Conservation (phyloP, 2,797 vertebrate species). For the Enteromius paludinosus region DNA sequence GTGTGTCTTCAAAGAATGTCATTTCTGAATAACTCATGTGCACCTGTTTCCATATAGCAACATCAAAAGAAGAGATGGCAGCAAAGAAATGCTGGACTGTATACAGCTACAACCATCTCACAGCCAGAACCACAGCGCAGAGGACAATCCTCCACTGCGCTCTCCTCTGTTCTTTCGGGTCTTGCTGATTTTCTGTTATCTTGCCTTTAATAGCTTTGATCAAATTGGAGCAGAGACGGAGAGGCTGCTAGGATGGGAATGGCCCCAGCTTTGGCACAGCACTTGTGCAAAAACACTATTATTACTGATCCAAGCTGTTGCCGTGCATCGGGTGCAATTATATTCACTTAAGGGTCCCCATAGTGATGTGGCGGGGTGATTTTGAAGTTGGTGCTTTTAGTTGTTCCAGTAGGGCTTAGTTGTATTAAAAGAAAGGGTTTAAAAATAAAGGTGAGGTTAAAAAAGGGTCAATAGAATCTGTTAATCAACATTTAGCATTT, state of each 20-base stretch:
- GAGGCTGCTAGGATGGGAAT: conserved; percentile 59
- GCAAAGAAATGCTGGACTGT: conserved; percentile 26
- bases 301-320: conserved; percentile 57
- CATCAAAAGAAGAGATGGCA: conserved; percentile 50
- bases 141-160: conserved; percentile 32
- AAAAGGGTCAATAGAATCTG: neutral
- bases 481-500: neutral
- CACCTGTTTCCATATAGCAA: conserved; percentile 36
- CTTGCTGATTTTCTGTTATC: conserved; percentile 59
- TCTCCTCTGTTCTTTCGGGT: conserved; percentile 55
- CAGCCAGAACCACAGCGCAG: conserved; percentile 14
- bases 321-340: conserved; percentile 61
- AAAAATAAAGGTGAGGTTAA: conserved; percentile 28
- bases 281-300: conserved; percentile 59
- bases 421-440: conserved; percentile 30
- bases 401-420: conserved; percentile 23
- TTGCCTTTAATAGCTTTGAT: conserved; percentile 67
- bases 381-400: conserved; percentile 52
- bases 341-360: conserved; percentile 59
- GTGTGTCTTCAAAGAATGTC: conserved; percentile 34
- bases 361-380: conserved; percentile 47
- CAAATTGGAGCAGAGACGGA: conserved; percentile 56
- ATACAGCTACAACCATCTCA: conserved; percentile 46
- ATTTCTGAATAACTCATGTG: conserved; percentile 32
- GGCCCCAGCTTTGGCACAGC: conserved; percentile 51